Conservation (phyloP, 1,140 invertebrate species). For the Trichonephila clavipes region DNA sequence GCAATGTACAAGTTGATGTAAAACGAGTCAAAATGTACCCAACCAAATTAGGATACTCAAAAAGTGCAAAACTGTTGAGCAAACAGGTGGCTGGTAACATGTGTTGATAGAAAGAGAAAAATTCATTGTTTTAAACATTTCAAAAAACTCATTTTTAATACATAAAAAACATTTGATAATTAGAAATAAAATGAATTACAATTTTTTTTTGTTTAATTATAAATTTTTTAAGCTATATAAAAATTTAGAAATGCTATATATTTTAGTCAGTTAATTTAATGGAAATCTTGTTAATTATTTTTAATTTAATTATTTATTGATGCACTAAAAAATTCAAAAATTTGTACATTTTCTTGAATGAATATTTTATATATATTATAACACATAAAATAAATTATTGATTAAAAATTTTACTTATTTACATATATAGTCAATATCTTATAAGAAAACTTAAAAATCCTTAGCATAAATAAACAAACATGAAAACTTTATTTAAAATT, state of each 20-base stretch:
- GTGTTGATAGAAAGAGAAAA: neutral
- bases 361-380: too few species aligned
- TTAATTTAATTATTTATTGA: neutral
- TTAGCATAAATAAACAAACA: too few species aligned
- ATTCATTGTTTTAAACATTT: too few species aligned
- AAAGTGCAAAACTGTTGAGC: neutral
- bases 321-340: too few species aligned
- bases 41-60: neutral
- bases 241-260: neutral
- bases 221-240: neutral
- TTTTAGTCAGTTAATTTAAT: too few species aligned
- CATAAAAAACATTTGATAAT: neutral
- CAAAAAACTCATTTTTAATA: too few species aligned
- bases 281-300: neutral
- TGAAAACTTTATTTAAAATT: too few species aligned
- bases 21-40: neutral
- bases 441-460: too few species aligned
- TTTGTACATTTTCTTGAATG: too few species aligned
- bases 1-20: neutral
- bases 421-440: too few species aligned
- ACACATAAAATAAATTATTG: too few species aligned
- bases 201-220: neutral
- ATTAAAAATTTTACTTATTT: too few species aligned
- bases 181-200: neutral
- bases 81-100: neutral